Percentiles rank a stretch among this genome's conserved stretches.
Evolutionary conservation across 2,888 invertebrate genomes (phyloP).

Genomic region (Tenthredo mesomela): DNA sequence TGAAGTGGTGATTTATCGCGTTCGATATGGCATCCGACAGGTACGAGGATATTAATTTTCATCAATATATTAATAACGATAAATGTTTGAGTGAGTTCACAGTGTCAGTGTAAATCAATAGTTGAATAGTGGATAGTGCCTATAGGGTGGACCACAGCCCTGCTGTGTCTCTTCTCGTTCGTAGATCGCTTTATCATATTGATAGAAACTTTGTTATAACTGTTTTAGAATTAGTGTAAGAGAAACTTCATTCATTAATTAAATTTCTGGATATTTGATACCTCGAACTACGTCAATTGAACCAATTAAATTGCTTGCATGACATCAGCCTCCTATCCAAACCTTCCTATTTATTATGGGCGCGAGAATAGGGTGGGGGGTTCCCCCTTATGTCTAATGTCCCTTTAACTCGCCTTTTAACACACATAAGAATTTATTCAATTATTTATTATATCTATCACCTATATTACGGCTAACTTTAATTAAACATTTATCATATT

Average conservation of each 20-base stretch:
- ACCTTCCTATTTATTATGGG: constrained; percentile 69
- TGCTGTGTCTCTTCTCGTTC: constrained; percentile 26
- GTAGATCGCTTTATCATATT: constrained; percentile 11
- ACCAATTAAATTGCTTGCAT: constrained; percentile 69
- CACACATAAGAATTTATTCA: neutral
- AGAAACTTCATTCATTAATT: neutral
- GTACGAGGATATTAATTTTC: constrained; percentile 63
- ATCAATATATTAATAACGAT: constrained; percentile 51
- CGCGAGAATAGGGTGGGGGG: constrained; percentile 58
- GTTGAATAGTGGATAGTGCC: constrained; percentile 54
- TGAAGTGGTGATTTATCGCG: constrained; percentile 62
- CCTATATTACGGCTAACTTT: neutral
- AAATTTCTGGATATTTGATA: constrained; percentile 53
- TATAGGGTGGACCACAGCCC: constrained; percentile 56
- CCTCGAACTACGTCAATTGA: constrained; percentile 68
- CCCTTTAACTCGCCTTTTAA: constrained; percentile 49
- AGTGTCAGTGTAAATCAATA: constrained; percentile 54
- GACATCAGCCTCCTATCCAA: constrained; percentile 69
- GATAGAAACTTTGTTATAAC: neutral
- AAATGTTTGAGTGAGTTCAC: constrained; percentile 39
- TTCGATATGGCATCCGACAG: constrained; percentile 67
- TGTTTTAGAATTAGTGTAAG: constrained; percentile 3
- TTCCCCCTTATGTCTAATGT: constrained; percentile 57
- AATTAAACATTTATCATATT: constrained; percentile 18
- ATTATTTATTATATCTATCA: neutral